Percentiles rank a stretch among this genome's conserved stretches.
These are phyloP conservation scores for Danio albolineatus DNA, from an alignment of 2,797 vertebrate species.

Conservation along the genomic window DNA sequence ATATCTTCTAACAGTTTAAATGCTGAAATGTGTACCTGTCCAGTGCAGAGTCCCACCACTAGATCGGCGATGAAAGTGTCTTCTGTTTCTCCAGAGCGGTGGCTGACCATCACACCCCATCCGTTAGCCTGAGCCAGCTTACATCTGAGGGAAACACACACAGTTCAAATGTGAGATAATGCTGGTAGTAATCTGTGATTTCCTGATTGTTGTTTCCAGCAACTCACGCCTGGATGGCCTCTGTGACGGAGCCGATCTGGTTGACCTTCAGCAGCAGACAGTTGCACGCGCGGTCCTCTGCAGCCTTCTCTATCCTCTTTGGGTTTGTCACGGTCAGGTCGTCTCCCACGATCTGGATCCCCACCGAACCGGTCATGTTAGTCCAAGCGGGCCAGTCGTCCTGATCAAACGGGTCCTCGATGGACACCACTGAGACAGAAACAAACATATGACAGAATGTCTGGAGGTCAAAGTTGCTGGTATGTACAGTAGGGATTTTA, in stretches of 20 bases:
- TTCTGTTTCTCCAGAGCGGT: conserved; percentile 94
- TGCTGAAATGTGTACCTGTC: conserved; percentile 82
- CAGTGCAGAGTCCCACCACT: conserved; percentile 95
- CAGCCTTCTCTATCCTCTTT: conserved; percentile 89
- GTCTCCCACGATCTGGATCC: conserved; percentile 94
- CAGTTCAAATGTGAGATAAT: neutral
- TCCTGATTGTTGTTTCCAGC: neutral
- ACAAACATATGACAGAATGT: neutral
- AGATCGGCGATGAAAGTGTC: conserved; percentile 96
- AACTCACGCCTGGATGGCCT: conserved; percentile 93
- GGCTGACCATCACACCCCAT: conserved; percentile 97
- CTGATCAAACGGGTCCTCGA: conserved; percentile 95
- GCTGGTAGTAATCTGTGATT: neutral
- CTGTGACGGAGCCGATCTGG: conserved; percentile 92
- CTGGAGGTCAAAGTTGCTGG: neutral
- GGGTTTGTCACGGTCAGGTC: conserved; percentile 94
- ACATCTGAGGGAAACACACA: conserved; percentile 77
- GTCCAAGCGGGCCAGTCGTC: conserved; percentile 95
- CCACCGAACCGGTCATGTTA: conserved; percentile 89
- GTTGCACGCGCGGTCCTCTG: conserved; percentile 93
- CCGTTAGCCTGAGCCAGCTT: conserved; percentile 95
- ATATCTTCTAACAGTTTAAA: neutral
- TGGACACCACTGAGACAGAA: conserved; percentile 87
- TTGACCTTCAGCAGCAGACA: conserved; percentile 95
- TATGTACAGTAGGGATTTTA: too few species aligned